Evolutionary conservation across 2,113 vertebrate genomes (phyloP).

Genomic region (Fulmarus glacialis): DNA sequence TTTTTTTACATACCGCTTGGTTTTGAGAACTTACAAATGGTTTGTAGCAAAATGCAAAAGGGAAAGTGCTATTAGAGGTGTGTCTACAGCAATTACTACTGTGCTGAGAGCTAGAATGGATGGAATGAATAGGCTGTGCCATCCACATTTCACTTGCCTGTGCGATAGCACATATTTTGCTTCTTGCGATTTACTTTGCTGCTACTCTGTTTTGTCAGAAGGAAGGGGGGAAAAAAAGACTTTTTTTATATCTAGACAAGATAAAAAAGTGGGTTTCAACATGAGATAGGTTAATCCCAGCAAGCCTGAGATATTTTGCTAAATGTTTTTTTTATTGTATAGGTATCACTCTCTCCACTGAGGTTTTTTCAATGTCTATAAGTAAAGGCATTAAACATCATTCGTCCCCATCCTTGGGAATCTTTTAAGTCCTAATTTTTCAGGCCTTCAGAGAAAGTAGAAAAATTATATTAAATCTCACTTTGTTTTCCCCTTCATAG

Average conservation of each 20-base stretch:
- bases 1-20: neutral
- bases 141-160: neutral
- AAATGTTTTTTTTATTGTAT: neutral
- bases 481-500: neutral
- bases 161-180: neutral
- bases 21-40: conserved; percentile 3
- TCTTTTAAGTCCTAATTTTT: neutral
- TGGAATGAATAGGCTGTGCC: neutral
- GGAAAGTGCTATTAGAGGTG: neutral
- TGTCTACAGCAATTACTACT: neutral
- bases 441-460: neutral
- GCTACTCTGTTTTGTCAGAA: neutral
- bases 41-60: conserved; percentile 48
- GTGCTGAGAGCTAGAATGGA: neutral
- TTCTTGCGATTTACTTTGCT: neutral
- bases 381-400: neutral
- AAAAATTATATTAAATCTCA: neutral
- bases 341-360: neutral
- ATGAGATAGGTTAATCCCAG: neutral
- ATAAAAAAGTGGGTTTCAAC: neutral
- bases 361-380: neutral
- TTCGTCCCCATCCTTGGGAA: neutral
- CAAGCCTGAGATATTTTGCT: neutral
- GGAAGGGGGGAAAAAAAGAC: neutral
- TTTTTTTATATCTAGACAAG: neutral